Evolutionary conservation across 1,140 invertebrate species (phyloP), one percentile per base, ranked within the genome.

Genomic region (Hylyphantes graminicola): DNA sequence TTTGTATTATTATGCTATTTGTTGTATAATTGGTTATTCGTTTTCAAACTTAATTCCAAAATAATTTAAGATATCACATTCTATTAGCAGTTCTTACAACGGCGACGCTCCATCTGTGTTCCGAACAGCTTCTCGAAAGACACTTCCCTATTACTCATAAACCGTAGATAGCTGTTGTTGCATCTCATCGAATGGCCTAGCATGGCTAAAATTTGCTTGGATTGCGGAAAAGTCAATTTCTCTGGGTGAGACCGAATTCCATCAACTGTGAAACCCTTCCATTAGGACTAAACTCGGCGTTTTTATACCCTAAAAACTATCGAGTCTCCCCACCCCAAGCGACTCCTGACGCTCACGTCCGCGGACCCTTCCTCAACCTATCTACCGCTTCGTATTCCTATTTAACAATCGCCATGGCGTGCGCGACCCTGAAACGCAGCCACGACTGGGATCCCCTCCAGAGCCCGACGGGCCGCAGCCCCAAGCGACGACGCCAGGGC

Each of bases 371-470:
- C 35, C 35, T 35, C 5, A 35, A 2, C 5, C 1, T 35, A 35
- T 5, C 35, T 35, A 35, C 35, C 35, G 35, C 35, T 5, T 35
- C 35, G 5, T 35, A 35, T 35, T 35, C 35, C 5, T 35, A 35
- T 35, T 35, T 35, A 35, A 35, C 35, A 35, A 35, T 5, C 35
- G 5, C 35, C 57, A 98, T 98, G 96, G 96, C 96, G 91, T 98
- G 96, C 92, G 96, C 96, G 90, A 97, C 96, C 88, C 92, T 97
- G 82, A 98, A 98, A 92, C 93, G 96, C 90, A 94, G 94, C 89
- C 92, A 96, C 88, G 96, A 98, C 90, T 97, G 97, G 93, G 96
- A 98, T 91, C 94, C 95, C 53, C 93, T 96, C 82, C 92, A 94
- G 87, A 93, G 91, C 89, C 90, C 90, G 51, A 92, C 94, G 87